A percentile compares a stretch with the other conserved stretches of the same genome.
Evolutionary conservation across 2,888 invertebrate species (phyloP).

Genomic region (Tetrapedia diversipes): DNA sequence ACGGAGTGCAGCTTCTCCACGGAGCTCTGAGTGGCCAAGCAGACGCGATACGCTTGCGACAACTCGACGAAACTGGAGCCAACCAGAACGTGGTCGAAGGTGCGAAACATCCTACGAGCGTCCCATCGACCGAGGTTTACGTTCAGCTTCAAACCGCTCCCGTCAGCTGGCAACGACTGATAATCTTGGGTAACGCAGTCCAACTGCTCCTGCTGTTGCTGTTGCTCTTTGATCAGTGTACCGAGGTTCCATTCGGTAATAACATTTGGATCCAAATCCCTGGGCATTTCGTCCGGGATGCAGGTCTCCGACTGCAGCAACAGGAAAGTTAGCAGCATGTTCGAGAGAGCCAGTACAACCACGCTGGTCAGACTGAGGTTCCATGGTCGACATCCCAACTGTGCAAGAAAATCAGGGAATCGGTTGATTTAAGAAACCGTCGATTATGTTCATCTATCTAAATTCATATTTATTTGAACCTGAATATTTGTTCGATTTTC

Average conservation of each 20-base stretch:
- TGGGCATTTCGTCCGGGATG: slow-evolving; percentile 62
- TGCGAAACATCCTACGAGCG: slow-evolving; percentile 87
- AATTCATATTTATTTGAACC: too few species aligned
- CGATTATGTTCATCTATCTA: neutral
- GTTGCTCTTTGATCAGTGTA: slow-evolving; percentile 53
- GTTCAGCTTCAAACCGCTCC: slow-evolving; percentile 84
- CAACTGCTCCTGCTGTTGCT: slow-evolving; percentile 46
- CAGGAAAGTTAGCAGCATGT: slow-evolving; percentile 85
- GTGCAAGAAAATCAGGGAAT: slow-evolving; percentile 36
- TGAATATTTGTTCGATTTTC: too few species aligned
- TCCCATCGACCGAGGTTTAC: slow-evolving; percentile 90
- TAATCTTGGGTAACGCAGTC: slow-evolving; percentile 70
- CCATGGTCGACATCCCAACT: slow-evolving; percentile 87
- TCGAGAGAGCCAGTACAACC: slow-evolving; percentile 87
- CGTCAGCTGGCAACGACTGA: slow-evolving; percentile 65
- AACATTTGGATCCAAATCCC: slow-evolving; percentile 65
- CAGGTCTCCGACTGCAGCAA: slow-evolving; percentile 84
- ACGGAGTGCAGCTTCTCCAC: slow-evolving; percentile 91
- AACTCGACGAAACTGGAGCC: slow-evolving; percentile 87
- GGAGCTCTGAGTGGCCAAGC: slow-evolving; percentile 93
- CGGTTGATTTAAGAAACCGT: neutral
- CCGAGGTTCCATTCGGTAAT: slow-evolving; percentile 72
- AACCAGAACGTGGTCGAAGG: slow-evolving; percentile 89
- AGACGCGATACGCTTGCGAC: slow-evolving; percentile 86
- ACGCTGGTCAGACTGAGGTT: slow-evolving; percentile 87